Evolutionary conservation across 2,888 invertebrate genomes (phyloP), one percentile per base, ranked within the genome.

Genomic region (Anaspis maculata): DNA sequence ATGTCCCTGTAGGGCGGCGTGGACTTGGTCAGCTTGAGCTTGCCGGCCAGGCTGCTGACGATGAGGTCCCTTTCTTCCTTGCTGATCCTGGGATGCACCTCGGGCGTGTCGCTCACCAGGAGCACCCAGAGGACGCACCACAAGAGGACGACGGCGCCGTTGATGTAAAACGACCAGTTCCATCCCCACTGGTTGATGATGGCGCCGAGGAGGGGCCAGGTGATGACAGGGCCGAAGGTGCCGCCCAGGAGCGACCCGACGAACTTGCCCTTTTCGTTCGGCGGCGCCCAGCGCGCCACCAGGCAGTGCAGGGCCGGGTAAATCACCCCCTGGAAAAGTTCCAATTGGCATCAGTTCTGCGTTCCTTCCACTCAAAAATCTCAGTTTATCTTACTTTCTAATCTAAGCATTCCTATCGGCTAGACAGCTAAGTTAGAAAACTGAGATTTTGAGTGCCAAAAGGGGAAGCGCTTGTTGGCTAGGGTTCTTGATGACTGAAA

Each of bases 1-100:
- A 85, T 76, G 15, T 67, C 64, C 48, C 64, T 70, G 46, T 81
- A 71, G 1, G 85, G 85, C 1, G 81, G 81, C 41, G 73, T 69
- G 25, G 47, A 50, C 52, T 69, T 72, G 36, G 67, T 37, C 2
- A 39, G 39, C 13, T 44, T 19, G 26, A n/a, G n/a, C 1, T 40
- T 42, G 13, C 45, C 46, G 2, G 42, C 40, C 9, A 52, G 61
- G 34, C 77, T 72, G 27, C 72, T 73, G 45, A 68, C 60, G 37
- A 76, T 75, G 41, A 69, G 67, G 5, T 56, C 54, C 32, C 58
- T 66, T 45, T 77, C 77, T 7, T 61, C 57, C 1, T 55, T 53
- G 2, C 63, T 61, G 31, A 77, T 76, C 15, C 70, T 59, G 0
- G 72, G 71, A 53, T 76, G 76, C n/a, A 62, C 46, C 2, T 62